phyloP scores from a whole-genome alignment of 1,140 invertebrate species.

The Parasteatoda tepidariorum region DNA sequence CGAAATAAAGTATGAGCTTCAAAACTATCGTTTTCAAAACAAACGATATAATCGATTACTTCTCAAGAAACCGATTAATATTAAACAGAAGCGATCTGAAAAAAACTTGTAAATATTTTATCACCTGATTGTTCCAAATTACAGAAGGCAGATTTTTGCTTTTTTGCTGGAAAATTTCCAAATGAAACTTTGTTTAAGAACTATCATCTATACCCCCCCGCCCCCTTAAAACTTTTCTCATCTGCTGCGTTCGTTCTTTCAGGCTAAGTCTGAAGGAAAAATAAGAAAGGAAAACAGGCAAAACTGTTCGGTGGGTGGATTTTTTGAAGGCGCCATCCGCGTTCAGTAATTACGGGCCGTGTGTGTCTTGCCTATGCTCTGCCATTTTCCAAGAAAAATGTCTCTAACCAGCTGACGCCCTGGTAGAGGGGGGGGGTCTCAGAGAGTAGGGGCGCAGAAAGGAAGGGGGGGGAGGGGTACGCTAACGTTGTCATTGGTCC shows the following conservation, averaged over 20 bases:
- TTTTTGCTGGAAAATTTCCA: not conserved
- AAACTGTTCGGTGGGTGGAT: slow-evolving; percentile 18
- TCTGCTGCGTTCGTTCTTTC: not conserved
- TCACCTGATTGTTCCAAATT: too few species aligned
- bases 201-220: not conserved
- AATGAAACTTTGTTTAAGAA: not conserved
- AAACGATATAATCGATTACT: too few species aligned
- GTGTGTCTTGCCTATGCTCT: slow-evolving; percentile 7
- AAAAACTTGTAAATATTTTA: too few species aligned
- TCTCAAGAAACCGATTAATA: too few species aligned
- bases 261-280: not conserved
- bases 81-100: too few species aligned
- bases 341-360: slow-evolving; percentile 33
- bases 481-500: slow-evolving; percentile 56
- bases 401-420: slow-evolving; percentile 55
- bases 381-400: slow-evolving; percentile 55
- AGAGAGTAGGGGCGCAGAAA: not conserved
- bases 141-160: too few species aligned
- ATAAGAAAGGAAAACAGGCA: not conserved
- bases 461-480: slow-evolving; percentile 3
- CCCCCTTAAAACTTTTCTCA: not conserved
- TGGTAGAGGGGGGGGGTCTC: not conserved
- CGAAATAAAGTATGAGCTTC: too few species aligned
- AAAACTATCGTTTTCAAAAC: too few species aligned
- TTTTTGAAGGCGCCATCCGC: slow-evolving; percentile 24